phyloP scores from a whole-genome alignment of 2,113 vertebrate genomes.

The Grammomys dolichurus region DNA sequence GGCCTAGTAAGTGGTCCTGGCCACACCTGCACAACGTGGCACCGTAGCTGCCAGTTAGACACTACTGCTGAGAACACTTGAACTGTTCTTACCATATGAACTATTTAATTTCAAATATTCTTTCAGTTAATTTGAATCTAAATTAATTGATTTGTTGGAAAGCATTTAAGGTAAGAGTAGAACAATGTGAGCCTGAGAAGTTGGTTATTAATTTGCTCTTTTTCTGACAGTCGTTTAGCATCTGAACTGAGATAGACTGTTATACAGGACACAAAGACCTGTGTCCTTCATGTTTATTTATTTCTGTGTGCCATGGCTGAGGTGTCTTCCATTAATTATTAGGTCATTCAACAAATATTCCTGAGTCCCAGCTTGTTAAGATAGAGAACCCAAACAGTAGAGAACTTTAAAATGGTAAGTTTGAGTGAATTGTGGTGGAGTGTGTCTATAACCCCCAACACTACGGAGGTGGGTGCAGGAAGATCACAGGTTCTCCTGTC shows the following conservation, averaged over 20 bases:
- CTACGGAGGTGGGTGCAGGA: neutral
- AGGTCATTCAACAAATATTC: neutral
- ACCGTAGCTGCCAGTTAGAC: fast-evolving
- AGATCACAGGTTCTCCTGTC: neutral
- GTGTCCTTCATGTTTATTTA: neutral
- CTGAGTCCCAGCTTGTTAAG: neutral
- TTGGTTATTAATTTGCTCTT: neutral
- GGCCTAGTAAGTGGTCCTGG: fast-evolving
- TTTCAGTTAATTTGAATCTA: neutral
- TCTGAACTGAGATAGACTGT: neutral
- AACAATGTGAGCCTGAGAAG: neutral
- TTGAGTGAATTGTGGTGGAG: neutral
- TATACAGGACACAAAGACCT: neutral
- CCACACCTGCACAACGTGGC: neutral
- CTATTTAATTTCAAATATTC: neutral
- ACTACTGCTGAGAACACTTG: neutral
- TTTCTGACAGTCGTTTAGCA: neutral
- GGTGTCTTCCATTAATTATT: neutral
- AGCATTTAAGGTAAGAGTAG: neutral
- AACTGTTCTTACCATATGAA: neutral
- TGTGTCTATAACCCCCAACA: neutral
- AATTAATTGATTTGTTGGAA: neutral
- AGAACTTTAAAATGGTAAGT: neutral
- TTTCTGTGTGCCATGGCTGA: neutral
- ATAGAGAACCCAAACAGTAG: neutral